Conservation (phyloP, 2,888 invertebrate species). For the Drosophila seclusa region DNA sequence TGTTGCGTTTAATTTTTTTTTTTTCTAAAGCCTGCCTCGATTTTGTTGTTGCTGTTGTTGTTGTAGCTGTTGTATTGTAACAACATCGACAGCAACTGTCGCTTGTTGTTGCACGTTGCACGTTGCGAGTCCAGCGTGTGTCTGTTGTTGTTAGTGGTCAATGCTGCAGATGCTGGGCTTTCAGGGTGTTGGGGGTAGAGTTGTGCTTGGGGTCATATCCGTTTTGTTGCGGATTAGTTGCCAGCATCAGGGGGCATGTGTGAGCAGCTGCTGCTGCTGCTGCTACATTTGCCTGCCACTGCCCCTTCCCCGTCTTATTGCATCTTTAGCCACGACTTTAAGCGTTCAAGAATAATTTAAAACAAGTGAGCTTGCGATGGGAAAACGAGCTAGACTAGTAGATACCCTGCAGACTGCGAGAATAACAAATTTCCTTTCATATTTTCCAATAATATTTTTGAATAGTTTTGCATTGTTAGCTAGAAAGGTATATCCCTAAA, state of each 20-base stretch:
- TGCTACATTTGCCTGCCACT: neutral
- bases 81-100: constrained; percentile 73
- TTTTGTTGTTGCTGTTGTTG: constrained; percentile 37
- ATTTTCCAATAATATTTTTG: neutral
- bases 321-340: constrained; percentile 19
- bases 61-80: constrained; percentile 46
- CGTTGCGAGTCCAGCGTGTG: constrained; percentile 47
- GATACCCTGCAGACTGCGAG: neutral
- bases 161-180: constrained; percentile 10
- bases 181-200: neutral
- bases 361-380: neutral
- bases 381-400: rapidly evolving
- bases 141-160: constrained; percentile 42
- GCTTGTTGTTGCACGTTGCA: constrained; percentile 47
- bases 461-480: neutral
- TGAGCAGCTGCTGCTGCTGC: constrained; percentile 19
- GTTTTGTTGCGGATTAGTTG: constrained; percentile 66
- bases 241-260: constrained; percentile 45
- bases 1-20: constrained; percentile 29
- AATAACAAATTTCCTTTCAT: no score
- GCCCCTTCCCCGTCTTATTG: neutral
- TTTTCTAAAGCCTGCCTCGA: constrained; percentile 6
- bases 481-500: rapidly evolving
- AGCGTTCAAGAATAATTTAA: constrained; percentile 22
- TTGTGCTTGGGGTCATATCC: constrained; percentile 37